Evolutionary conservation across 1,140 invertebrate species (phyloP), one percentile per base, ranked within the genome.

Genomic region (Varroa destructor): DNA sequence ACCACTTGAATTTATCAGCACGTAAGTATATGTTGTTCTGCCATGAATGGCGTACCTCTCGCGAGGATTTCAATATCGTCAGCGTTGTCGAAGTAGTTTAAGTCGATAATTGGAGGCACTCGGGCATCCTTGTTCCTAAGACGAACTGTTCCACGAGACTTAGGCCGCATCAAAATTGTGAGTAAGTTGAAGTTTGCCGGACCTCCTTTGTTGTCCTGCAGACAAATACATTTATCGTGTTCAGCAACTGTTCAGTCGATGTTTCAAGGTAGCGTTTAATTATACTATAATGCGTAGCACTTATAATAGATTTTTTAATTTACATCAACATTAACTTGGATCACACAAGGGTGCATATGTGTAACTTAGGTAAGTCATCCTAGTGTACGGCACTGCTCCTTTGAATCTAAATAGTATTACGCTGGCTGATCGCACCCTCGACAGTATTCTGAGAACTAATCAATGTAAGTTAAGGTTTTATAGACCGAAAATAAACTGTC

Each of bases 71-170:
- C 85, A 81, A 12, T 87, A 74, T 88, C 87, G 40, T 85, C 83
- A 1, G 81, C 72, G 77, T 86, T 79, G 51, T 81, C 78, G 71
- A 88, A 86, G 76, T 90, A 91, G 74, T 90, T 89, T 0, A 90
- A 85, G 75, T 88, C 84, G 14, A 95, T 86, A 25, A 84, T 78
- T 0, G 92, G 92, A 77, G 88, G 86, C 4, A 84, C 81, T 57
- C 83, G 82, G 3, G 89, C 88, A 79, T 91, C 85, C 12, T 40
- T 67, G 37, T 8, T 67, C 61, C 36, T 40, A 40, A 67, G 61
- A 12, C 46, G 40, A 43, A 92, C 82, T 71, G 80, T 82, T 1
- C 89, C 89, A 70, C 81, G 82, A 51, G 87, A 88, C 78, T 87
- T 86, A 1, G 89, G 88, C 56, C 85, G 80, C 80, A 89, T 78